A percentile compares a stretch with the other conserved stretches of the same genome.
Conservation (phyloP, 1,140 invertebrate species). For the Rhopalosiphum maidis region DNA sequence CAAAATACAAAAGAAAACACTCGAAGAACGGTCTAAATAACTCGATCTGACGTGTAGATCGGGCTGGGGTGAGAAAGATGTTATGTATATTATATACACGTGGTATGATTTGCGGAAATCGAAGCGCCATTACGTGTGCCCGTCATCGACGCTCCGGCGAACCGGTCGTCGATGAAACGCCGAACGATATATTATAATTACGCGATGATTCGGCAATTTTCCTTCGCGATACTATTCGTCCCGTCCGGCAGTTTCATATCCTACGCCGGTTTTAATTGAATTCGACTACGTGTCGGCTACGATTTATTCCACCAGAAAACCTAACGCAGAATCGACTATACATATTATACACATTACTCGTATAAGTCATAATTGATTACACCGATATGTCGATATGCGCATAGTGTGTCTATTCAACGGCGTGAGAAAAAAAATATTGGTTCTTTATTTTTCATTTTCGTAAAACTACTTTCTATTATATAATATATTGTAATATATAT, state of each 20-base stretch:
- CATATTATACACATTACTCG: not conserved
- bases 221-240: not conserved
- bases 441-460: not conserved
- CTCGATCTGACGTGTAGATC: not conserved
- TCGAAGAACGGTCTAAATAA: not conserved
- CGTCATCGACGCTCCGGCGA: conserved; percentile 16
- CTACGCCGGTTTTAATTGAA: not conserved
- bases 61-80: not conserved
- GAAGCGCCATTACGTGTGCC: not conserved
- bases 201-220: conserved; percentile 14
- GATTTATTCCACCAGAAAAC: not conserved
- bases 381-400: not conserved
- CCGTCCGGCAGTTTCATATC: not conserved
- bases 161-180: not conserved
- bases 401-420: not conserved
- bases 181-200: not conserved
- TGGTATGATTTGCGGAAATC: conserved; percentile 34
- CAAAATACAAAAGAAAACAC: not conserved
- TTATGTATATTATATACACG: not conserved
- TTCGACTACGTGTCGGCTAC: not conserved
- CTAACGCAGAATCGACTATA: not conserved
- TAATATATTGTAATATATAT: not conserved
- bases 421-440: not conserved
- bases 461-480: not conserved
- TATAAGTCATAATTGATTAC: not conserved